These are phyloP conservation scores for Musca domestica DNA, from an alignment of 1,140 invertebrate genomes.

Conservation along the genomic window DNA sequence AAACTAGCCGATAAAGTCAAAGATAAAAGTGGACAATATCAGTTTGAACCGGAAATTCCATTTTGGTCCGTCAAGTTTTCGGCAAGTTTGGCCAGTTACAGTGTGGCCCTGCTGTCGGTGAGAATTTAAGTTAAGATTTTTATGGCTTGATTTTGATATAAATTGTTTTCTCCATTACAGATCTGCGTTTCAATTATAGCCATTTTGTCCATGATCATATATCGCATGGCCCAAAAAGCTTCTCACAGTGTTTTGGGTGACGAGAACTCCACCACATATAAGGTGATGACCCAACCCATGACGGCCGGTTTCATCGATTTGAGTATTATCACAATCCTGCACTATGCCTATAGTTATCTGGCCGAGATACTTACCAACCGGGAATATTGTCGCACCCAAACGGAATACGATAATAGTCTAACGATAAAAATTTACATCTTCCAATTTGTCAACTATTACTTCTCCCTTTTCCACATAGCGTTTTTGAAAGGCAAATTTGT, in stretches of 20 bases:
- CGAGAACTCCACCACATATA: constrained; percentile 58
- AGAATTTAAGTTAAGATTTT: constrained; percentile 28
- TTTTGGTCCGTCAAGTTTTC: constrained; percentile 70
- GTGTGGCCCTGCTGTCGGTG: constrained; percentile 65
- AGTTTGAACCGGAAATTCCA: constrained; percentile 63
- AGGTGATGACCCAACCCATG: constrained; percentile 64
- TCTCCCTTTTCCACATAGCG: constrained; percentile 82
- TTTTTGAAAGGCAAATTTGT: constrained; percentile 81
- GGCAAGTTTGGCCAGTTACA: constrained; percentile 63
- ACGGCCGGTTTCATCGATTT: constrained; percentile 75
- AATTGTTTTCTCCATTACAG: constrained; percentile 50
- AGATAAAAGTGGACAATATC: constrained; percentile 58
- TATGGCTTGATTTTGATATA: background rate
- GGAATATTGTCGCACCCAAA: constrained; percentile 81
- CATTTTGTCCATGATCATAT: constrained; percentile 73
- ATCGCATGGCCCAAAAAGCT: constrained; percentile 67
- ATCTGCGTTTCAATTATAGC: constrained; percentile 71
- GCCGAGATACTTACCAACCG: constrained; percentile 66
- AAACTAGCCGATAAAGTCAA: constrained; percentile 53
- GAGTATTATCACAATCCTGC: constrained; percentile 58
- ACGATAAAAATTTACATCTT: constrained; percentile 85
- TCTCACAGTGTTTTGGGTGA: constrained; percentile 61
- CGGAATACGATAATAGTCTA: constrained; percentile 80
- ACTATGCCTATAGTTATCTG: constrained; percentile 57
- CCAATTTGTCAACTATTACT: constrained; percentile 86